Evolutionary conservation across 2,113 vertebrate genomes (phyloP).

Genomic region (Prietella phreatophila): DNA sequence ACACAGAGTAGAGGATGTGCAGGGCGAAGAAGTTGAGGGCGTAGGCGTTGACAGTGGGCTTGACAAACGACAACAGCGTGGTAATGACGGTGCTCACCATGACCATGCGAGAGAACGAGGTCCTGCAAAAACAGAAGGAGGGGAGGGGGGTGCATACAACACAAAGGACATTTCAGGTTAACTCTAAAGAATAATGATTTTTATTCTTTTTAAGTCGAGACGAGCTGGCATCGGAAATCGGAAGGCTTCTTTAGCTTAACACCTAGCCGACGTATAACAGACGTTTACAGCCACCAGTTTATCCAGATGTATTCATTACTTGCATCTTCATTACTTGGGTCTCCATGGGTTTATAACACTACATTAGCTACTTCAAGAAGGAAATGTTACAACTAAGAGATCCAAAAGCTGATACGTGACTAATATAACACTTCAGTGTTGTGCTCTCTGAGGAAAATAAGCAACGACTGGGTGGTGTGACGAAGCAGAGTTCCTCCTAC

Average conservation of each 20-base stretch:
- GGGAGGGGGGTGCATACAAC: not conserved
- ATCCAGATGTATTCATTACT: not conserved
- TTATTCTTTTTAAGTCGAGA: no score
- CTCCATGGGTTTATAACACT: not conserved
- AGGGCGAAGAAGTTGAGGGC: constrained; percentile 82
- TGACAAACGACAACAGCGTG: constrained; percentile 81
- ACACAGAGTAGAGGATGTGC: constrained; percentile 79
- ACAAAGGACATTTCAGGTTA: not conserved
- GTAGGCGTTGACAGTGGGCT: constrained; percentile 85
- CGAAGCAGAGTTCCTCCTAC: not conserved
- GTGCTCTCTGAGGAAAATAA: not conserved
- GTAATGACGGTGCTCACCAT: constrained; percentile 66
- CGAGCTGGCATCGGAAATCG: not conserved
- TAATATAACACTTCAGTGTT: not conserved
- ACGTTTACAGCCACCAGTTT: not conserved
- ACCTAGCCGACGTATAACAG: not conserved
- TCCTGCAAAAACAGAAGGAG: constrained; percentile 62
- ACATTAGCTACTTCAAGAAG: not conserved
- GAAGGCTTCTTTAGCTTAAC: not conserved
- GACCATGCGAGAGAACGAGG: constrained; percentile 73
- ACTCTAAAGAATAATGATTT: not conserved
- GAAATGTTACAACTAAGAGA: not conserved
- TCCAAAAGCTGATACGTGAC: not conserved
- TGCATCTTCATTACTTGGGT: not conserved
- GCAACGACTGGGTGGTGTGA: not conserved